A percentile compares a stretch with the other conserved stretches of the same genome.
Evolutionary conservation across 2,888 invertebrate species (phyloP).

Genomic region (Odontomyia ornata): DNA sequence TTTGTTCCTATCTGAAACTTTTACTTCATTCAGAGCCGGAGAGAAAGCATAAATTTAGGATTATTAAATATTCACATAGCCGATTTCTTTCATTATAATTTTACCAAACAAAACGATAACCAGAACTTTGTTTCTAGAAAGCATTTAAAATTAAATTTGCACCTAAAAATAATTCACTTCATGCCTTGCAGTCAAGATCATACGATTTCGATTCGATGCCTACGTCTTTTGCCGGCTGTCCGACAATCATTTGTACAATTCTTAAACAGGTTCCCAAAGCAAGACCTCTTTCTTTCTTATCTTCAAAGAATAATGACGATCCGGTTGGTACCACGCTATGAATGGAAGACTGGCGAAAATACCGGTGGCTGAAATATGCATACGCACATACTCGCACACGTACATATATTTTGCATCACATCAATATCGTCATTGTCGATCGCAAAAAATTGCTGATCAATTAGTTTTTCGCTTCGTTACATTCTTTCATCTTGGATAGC

Average conservation of each 20-base stretch:
- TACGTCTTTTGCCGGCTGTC: not conserved
- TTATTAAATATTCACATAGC: too few relatives aligned
- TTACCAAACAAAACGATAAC: too few relatives aligned
- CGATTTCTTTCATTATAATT: too few relatives aligned
- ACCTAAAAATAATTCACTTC: too few relatives aligned
- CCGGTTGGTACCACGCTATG: not conserved
- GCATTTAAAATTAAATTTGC: too few relatives aligned
- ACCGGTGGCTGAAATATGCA: not conserved
- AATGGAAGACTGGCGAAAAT: not conserved
- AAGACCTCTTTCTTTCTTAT: not conserved
- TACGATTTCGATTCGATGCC: not conserved
- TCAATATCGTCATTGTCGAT: too few relatives aligned
- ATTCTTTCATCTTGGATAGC: not conserved
- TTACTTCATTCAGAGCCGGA: too few relatives aligned
- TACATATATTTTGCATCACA: too few relatives aligned
- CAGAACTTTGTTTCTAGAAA: too few relatives aligned
- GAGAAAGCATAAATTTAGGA: too few relatives aligned
- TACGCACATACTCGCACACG: too few relatives aligned
- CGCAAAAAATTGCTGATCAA: conserved; percentile 4
- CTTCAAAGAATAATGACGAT: not conserved
- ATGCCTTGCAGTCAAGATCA: not conserved
- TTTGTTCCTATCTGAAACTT: too few relatives aligned
- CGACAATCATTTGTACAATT: not conserved
- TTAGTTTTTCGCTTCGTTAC: not conserved
- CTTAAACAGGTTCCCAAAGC: not conserved